Conservation (phyloP, 2,113 vertebrate genomes). For the Sapajus apella region DNA sequence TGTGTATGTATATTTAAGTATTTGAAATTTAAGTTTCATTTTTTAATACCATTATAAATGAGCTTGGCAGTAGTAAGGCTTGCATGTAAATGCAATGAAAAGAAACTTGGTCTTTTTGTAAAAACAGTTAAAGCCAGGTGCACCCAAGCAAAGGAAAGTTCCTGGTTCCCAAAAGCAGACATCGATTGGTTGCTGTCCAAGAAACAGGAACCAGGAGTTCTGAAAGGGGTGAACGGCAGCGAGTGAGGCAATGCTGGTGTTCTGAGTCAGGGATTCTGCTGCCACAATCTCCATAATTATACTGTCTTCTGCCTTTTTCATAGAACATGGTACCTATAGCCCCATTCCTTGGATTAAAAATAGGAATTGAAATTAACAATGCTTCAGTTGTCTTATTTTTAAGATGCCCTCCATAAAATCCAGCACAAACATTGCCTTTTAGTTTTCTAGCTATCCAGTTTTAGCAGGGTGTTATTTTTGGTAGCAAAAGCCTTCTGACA, state of each 20-base stretch:
- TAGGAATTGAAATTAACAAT: background rate
- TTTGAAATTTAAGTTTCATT: background rate
- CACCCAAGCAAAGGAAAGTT: background rate
- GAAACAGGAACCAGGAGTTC: background rate
- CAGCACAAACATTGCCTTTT: background rate
- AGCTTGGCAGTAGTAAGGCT: background rate
- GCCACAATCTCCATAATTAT: background rate
- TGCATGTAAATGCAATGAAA: background rate
- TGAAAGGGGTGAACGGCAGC: background rate
- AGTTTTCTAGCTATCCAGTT: background rate
- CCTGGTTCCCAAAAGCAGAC: too few relatives aligned
- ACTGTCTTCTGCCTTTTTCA: background rate
- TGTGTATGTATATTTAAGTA: background rate
- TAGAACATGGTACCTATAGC: background rate
- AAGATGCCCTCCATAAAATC: background rate
- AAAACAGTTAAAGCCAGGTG: background rate
- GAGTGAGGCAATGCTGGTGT: background rate
- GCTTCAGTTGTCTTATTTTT: conserved; percentile 35
- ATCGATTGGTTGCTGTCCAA: background rate
- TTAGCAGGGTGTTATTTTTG: conserved; percentile 52
- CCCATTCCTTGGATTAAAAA: conserved; percentile 23
- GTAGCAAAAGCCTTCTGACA: conserved; percentile 17
- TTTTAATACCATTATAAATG: background rate
- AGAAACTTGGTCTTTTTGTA: background rate
- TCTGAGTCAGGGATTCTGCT: background rate